A percentile compares a stretch with the other conserved stretches of the same genome.
Evolutionary conservation across 2,113 vertebrate genomes (phyloP).

Genomic region (Pluvialis apricaria): DNA sequence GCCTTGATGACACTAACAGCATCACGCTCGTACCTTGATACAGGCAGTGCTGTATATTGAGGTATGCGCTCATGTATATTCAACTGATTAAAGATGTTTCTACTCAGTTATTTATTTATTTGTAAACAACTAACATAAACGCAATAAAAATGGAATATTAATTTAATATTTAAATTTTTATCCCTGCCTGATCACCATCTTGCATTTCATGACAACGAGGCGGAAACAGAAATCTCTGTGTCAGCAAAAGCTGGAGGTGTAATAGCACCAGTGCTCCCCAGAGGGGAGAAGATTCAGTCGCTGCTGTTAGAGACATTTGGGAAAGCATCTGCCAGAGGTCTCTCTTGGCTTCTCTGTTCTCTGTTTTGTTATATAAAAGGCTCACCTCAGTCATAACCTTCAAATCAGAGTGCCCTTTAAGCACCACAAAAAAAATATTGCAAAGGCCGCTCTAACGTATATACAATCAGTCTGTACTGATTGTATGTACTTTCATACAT

Average conservation of each 20-base stretch:
- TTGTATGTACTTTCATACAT: not conserved
- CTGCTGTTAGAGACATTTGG: not conserved
- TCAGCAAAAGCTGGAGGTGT: not conserved
- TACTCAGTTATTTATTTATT: not conserved
- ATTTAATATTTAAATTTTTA: not conserved
- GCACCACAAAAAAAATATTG: not conserved
- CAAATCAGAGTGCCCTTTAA: not conserved
- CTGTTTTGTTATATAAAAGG: not conserved
- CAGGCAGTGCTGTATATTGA: not conserved
- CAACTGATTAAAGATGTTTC: not conserved
- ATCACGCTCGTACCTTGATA: not conserved
- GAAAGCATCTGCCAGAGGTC: not conserved
- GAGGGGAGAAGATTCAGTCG: not conserved
- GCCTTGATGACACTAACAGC: not conserved
- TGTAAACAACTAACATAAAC: not conserved
- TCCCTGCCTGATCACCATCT: not conserved
- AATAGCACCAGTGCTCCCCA: not conserved
- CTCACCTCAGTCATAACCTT: not conserved
- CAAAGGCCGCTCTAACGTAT: not conserved
- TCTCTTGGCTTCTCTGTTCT: not conserved
- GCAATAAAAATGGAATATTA: not conserved
- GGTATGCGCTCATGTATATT: not conserved
- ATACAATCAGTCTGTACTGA: not conserved
- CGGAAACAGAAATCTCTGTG: not conserved
- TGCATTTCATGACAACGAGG: not conserved